Base-by-base conservation (phyloP, 2,888 invertebrate genomes). In the Halictus ligatus region DNA sequence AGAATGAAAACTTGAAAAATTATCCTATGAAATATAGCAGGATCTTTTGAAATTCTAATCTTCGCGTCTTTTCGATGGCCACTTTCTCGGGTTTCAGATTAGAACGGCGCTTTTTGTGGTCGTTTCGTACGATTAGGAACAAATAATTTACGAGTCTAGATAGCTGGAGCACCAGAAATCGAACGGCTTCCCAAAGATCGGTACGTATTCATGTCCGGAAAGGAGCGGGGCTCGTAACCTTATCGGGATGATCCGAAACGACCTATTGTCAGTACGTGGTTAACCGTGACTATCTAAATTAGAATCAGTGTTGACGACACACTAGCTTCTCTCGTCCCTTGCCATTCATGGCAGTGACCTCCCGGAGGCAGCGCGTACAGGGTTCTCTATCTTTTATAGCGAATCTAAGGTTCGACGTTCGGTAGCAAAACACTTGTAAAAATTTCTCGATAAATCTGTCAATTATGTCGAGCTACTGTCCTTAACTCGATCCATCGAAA, bases 211-310 rank as follows among this genome's bases (percentile, higher is more conserved):
- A 75, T 72, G 81, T 81, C 79, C 72, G 80, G 81, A 83, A 84
- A 83, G 80, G 75, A 75, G 72, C 86, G 74, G 74, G 25, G 75
- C 75, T 87, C 81, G 81, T 86, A 85, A 85, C 85, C 91, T 89
- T 91, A 89, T 90, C 89, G 88, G 84, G 92, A 92, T 91, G 90
- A 90, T 90, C 90, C 91, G 88, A 90, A 92, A 89, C 88, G 90
- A 88, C 90, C 90, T 89, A 93, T 93, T 93, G 93, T 94, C 92
- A 91, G 90, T 91, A 89, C 89, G 90, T 92, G 92, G 92, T 93
- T 93, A 92, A 92, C 91, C 92, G 90, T 90, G 91, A 92, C 93
- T 93, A 94, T 94, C 94, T 93, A 94, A 93, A 94, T 94, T 93
- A 93, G 92, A 93, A 94, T 94, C 93, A 90, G 92, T 91, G 90